phyloP scores from a whole-genome alignment of 2,888 invertebrate species.

The Euzetes globulus region DNA sequence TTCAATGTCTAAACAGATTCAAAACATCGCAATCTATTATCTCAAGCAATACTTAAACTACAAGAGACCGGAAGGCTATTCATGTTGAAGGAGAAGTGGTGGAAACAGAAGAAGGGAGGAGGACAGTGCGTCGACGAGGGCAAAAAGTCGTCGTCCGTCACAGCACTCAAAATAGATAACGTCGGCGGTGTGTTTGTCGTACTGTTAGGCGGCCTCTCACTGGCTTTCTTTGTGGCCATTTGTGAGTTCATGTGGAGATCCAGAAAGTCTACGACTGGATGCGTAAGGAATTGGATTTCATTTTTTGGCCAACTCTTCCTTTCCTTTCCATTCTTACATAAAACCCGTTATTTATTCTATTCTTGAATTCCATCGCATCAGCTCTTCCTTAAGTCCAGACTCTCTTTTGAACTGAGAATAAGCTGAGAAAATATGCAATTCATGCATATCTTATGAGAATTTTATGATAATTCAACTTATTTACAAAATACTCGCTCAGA shows the following conservation, averaged over 20 bases:
- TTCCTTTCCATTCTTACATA: no score
- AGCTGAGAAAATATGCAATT: no score
- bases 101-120: conserved; percentile 36
- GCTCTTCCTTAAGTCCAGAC: no score
- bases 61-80: conserved; percentile 34
- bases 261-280: no score
- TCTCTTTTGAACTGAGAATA: no score
- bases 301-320: no score
- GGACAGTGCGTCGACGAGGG: background rate
- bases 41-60: conserved; percentile 28
- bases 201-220: conserved; percentile 56
- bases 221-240: conserved; percentile 84
- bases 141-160: conserved; percentile 44
- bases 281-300: no score
- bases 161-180: conserved; percentile 38
- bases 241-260: conserved; percentile 92
- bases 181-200: conserved; percentile 42
- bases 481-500: background rate
- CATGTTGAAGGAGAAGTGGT: conserved; percentile 35
- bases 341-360: no score
- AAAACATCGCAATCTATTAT: background rate
- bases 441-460: no score
- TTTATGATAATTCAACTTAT: no score
- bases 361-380: no score
- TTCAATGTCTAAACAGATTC: conserved; percentile 1